These are phyloP conservation scores for Sinopyrophorus schimmeli DNA, from an alignment of 2,888 invertebrate genomes.

Conservation along the genomic window DNA sequence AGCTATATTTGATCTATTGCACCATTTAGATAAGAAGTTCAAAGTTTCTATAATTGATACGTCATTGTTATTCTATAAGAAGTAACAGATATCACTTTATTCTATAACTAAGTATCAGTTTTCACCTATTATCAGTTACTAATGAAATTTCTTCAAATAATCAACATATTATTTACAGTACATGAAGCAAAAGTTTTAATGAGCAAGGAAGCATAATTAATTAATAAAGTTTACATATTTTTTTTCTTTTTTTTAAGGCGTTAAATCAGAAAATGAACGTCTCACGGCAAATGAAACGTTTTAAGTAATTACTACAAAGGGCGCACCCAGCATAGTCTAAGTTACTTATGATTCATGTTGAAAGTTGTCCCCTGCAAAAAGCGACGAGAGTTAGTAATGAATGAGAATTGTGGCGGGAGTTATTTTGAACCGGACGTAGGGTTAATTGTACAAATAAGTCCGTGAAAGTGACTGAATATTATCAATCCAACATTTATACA, in stretches of 20 bases:
- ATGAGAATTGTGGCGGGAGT: constrained; percentile 38
- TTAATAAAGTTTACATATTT: neutral
- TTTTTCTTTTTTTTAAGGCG: too few relatives aligned
- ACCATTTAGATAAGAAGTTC: constrained; percentile 42
- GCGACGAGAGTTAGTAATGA: constrained; percentile 39
- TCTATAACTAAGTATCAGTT: too few relatives aligned
- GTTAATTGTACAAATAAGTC: constrained; percentile 41
- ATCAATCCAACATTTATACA: too few relatives aligned
- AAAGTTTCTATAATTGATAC: constrained; percentile 39
- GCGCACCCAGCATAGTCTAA: constrained; percentile 34
- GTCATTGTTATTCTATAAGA: constrained; percentile 22
- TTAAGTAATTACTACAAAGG: constrained; percentile 39
- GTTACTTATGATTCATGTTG: constrained; percentile 41
- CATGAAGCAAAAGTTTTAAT: constrained; percentile 1
- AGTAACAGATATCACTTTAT: constrained; percentile 14
- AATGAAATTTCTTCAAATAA: constrained; percentile 10
- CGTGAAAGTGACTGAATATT: constrained; percentile 38
- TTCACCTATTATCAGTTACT: too few relatives aligned
- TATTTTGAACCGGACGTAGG: constrained; percentile 43
- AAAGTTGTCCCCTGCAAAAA: constrained; percentile 39
- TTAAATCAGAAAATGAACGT: constrained; percentile 27
- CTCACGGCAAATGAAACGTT: constrained; percentile 38
- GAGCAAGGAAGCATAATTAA: neutral
- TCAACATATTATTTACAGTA: constrained; percentile 7
- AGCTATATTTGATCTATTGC: constrained; percentile 37